Conservation (phyloP, 1,140 invertebrate genomes). For the Pomacea maculata region DNA sequence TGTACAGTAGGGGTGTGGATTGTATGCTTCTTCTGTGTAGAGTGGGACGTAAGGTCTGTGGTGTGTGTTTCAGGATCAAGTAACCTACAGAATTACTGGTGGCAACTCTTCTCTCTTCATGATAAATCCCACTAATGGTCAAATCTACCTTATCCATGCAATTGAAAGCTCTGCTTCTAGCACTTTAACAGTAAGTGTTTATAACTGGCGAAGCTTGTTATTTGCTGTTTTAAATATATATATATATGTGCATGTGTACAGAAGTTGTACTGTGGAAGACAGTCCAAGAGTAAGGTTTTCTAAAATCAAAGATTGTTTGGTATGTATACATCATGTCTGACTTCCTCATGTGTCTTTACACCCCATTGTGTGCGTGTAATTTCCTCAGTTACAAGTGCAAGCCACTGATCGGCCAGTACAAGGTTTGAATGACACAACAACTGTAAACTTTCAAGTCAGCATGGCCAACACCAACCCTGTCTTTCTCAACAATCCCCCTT, state of each 20-base stretch:
- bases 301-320: not conserved
- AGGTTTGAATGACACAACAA: not conserved
- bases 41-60: too few relatives aligned
- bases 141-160: not conserved
- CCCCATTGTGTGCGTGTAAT: not conserved
- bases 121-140: not conserved
- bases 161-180: too few relatives aligned
- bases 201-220: not conserved
- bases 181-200: too few relatives aligned
- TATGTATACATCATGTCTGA: not conserved
- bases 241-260: not conserved
- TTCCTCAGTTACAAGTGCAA: conserved; percentile 6
- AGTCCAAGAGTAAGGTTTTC: too few relatives aligned
- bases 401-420: conserved; percentile 6
- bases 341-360: too few relatives aligned
- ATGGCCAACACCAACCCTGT: not conserved
- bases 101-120: not conserved
- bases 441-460: conserved; percentile 8
- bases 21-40: too few relatives aligned
- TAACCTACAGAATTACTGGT: conserved; percentile 11
- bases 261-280: not conserved
- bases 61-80: conserved; percentile 13
- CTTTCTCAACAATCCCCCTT: conserved; percentile 13
- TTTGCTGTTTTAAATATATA: not conserved
- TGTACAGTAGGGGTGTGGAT: too few relatives aligned